Base-by-base conservation (phyloP, 2,888 invertebrate genomes). In the Eudasyphora cyanicolor region DNA sequence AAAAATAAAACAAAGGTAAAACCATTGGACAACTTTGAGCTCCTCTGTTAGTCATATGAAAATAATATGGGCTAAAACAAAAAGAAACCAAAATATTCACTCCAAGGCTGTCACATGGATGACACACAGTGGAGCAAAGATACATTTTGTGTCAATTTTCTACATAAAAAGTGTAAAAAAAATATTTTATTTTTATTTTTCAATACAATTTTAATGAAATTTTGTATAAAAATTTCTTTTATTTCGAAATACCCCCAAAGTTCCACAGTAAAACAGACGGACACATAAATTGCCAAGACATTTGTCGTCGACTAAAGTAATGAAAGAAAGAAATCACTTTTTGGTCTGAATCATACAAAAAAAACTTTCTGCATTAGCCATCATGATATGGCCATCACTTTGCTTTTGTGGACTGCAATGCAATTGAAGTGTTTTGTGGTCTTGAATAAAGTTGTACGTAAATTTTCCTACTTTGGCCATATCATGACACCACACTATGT, bases 51-150 rank as follows among this genome's bases (percentile, higher is more conserved):
- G 51, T 71, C 45, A 17, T n/a, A 57, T 76, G 76, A 76, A 73
- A 71, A 80, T 76, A 60, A 74, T 69, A 74, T 67, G 54, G 45
- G 69, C 21, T n/a, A n/a, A n/a, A 67, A 73, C 14, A 51, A 29
- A n/a, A 42, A 17, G 19, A 49, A 17, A 49, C 2, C 49, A n/a
- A n/a, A n/a, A n/a, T n/a, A 38, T 12, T 38, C 32, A 32, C 8
- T 10, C 12, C 6, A 38, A 38, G 12, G 12, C 38, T 7, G 38
- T n/a, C n/a, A n/a, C n/a, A n/a, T n/a, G n/a, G n/a, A n/a, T n/a
- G n/a, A n/a, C n/a, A n/a, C n/a, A n/a, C n/a, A n/a, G n/a, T n/a
- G n/a, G n/a, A n/a, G n/a, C n/a, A n/a, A n/a, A n/a, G n/a, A n/a
- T n/a, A n/a, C n/a, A n/a, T n/a, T n/a, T n/a, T n/a, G n/a, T n/a